Base-by-base conservation (phyloP, 2,797 vertebrate genomes). In the Rhynchotus rufescens region DNA sequence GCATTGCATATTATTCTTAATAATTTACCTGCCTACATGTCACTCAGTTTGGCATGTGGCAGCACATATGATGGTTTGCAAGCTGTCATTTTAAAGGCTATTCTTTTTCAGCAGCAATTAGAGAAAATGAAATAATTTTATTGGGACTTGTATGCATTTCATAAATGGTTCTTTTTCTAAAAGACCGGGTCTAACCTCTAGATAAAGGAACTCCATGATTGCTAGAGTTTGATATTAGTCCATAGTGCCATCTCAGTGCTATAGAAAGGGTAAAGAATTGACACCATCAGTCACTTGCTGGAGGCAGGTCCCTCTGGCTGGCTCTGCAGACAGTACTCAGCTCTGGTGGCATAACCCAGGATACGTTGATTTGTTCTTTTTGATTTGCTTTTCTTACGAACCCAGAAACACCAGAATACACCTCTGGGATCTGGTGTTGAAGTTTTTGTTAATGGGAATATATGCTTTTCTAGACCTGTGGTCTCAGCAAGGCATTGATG, bases 51-150 rank as follows among this genome's bases (percentile, higher is more conserved):
- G 5, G 28, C 23, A 2, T 2, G 20, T 25, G 49, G 25, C 23
- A 69, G 21, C 38, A 26, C 0, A 0, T 45, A 2, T 2, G 8
- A n/a, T 10, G 8, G 30, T 40, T 62, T 5, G 0, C 32, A 32
- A 56, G 32, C 7, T 56, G 73, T 22, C 16, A 3, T 49, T 85
- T 90, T 65, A 15, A 51, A 47, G 15, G 38, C 22, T 14, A 10
- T 38, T 10, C 45, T 2, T 64, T 76, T 59, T 60, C 52, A 32
- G 36, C 28, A 42, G 17, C 17, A 36, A 4, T 68, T 83, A 30
- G 9, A 0, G 23, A 68, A 73, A 30, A 34, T 12, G 47, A 68
- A 34, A 10, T 1, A 20, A 65, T 42, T 83, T 59, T 54, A 16
- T 34, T 49, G 22, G 20, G 6, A 34, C 25, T 30, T 51, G 3